Evolutionary conservation across 2,888 invertebrate genomes (phyloP).

Genomic region (Yponomeuta plumbellus): DNA sequence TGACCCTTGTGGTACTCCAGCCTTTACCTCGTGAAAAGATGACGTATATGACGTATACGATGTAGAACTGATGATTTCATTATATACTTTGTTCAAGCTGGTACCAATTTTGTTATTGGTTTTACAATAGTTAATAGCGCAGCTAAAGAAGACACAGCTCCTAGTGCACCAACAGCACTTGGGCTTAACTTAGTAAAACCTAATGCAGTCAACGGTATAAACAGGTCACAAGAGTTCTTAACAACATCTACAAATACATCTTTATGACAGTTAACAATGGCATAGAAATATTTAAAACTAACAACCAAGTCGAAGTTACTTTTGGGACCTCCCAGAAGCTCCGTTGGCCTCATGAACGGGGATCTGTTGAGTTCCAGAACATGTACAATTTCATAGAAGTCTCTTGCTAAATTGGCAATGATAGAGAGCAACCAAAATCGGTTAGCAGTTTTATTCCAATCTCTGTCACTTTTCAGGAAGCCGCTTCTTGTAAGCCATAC

Average conservation of each 20-base stretch:
- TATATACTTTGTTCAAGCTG: slow-evolving; percentile 52
- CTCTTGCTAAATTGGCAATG: slow-evolving; percentile 85
- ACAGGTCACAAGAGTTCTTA: slow-evolving; percentile 91
- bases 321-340: slow-evolving; percentile 46
- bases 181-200: slow-evolving; percentile 87
- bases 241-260: slow-evolving; percentile 87
- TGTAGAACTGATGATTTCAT: not conserved
- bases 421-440: slow-evolving; percentile 92
- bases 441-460: slow-evolving; percentile 84
- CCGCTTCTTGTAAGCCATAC: slow-evolving; percentile 90
- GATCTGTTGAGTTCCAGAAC: slow-evolving; percentile 73
- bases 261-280: slow-evolving; percentile 61
- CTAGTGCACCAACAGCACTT: slow-evolving; percentile 85
- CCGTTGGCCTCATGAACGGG: slow-evolving; percentile 59
- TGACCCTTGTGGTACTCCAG: no score
- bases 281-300: slow-evolving; percentile 44
- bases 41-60: not conserved
- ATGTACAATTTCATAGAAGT: slow-evolving; percentile 88
- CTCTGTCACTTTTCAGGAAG: slow-evolving; percentile 80
- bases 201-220: slow-evolving; percentile 89
- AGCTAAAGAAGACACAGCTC: slow-evolving; percentile 87
- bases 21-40: no score
- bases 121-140: slow-evolving; percentile 86
- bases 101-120: slow-evolving; percentile 85
- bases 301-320: slow-evolving; percentile 38